Evolutionary conservation across 1,140 invertebrate genomes (phyloP).

Genomic region (Scaptodrosophila lebanonensis): DNA sequence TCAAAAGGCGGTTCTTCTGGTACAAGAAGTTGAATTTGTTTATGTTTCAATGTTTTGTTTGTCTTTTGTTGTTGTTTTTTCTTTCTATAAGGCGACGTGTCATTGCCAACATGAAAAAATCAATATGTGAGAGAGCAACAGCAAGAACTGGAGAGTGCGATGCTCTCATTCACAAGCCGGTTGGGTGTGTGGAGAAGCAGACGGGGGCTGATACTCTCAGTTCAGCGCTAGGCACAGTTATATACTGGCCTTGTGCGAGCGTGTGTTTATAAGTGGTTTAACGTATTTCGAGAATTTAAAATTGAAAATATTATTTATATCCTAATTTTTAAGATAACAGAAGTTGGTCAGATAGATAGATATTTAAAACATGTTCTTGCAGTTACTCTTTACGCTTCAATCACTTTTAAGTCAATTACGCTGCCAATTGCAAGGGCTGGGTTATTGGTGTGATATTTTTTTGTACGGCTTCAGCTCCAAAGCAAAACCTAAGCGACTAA

Average conservation of each 20-base stretch:
- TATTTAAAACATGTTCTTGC: conserved; percentile 46
- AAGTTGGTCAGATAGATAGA: too few species aligned
- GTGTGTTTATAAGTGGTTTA: too few species aligned
- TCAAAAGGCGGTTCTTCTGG: too few species aligned
- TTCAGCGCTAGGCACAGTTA: too few species aligned
- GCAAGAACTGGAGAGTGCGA: conserved; percentile 11
- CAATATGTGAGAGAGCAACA: conserved; percentile 36
- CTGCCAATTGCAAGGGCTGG: conserved; percentile 48
- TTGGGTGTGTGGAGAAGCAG: too few species aligned
- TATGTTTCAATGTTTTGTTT: conserved; percentile 16
- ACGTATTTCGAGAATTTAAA: background rate
- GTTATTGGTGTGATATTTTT: conserved; percentile 37
- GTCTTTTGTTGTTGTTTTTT: conserved; percentile 1
- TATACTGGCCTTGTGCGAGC: too few species aligned
- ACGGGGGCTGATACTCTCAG: too few species aligned
- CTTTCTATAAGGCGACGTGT: background rate
- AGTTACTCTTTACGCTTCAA: conserved; percentile 49
- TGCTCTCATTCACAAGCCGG: background rate
- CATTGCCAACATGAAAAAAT: conserved; percentile 60
- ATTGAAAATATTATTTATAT: conserved; percentile 7
- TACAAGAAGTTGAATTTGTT: conserved; percentile 41
- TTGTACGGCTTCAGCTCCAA: conserved; percentile 55
- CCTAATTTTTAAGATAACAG: too few species aligned
- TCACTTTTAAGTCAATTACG: conserved; percentile 63
- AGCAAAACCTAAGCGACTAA: conserved; percentile 1